A percentile compares a stretch with the other conserved stretches of the same genome.
Conservation (phyloP, 2,888 invertebrate species). For the Pheosia gnoma region DNA sequence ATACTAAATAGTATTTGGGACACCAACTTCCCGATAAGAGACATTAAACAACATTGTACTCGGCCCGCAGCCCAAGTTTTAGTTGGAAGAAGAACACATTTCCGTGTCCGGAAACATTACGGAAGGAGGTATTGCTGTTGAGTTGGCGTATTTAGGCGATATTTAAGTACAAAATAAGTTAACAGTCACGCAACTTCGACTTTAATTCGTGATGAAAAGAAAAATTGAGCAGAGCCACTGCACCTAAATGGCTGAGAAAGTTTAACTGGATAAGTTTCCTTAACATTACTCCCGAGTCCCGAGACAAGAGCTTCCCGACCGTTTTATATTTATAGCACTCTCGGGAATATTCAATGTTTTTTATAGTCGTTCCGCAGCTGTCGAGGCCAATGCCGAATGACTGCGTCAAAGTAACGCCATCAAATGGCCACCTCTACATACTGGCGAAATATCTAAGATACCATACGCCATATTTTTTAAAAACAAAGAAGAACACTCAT, state of each 20-base stretch:
- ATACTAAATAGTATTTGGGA: slow-evolving; percentile 41
- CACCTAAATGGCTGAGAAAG: slow-evolving; percentile 50
- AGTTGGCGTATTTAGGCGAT: slow-evolving; percentile 21
- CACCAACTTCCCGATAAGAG: slow-evolving; percentile 46
- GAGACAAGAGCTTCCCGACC: slow-evolving; percentile 46
- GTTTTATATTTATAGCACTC: slow-evolving; percentile 53
- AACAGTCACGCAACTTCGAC: slow-evolving; percentile 19
- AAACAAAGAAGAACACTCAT: too few relatives aligned
- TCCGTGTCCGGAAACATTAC: slow-evolving; percentile 30
- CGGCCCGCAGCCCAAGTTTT: slow-evolving; percentile 26
- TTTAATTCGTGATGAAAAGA: slow-evolving; percentile 18
- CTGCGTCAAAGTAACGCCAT: too few relatives aligned
- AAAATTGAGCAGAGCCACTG: slow-evolving; percentile 41
- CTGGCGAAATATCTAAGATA: too few relatives aligned
- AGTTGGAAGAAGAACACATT: slow-evolving; percentile 36
- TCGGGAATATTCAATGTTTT: slow-evolving; percentile 43
- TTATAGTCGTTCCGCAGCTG: slow-evolving; percentile 43
- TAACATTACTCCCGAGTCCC: slow-evolving; percentile 51
- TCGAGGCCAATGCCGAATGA: slow-evolving; percentile 34
- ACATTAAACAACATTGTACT: slow-evolving; percentile 36
- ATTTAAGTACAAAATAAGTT: slow-evolving; percentile 25
- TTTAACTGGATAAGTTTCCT: slow-evolving; percentile 68
- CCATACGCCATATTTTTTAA: too few relatives aligned
- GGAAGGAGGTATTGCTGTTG: slow-evolving; percentile 24
- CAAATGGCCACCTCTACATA: too few relatives aligned